Conservation (phyloP, 2,113 vertebrate genomes). For the Pristiophorus japonicus region DNA sequence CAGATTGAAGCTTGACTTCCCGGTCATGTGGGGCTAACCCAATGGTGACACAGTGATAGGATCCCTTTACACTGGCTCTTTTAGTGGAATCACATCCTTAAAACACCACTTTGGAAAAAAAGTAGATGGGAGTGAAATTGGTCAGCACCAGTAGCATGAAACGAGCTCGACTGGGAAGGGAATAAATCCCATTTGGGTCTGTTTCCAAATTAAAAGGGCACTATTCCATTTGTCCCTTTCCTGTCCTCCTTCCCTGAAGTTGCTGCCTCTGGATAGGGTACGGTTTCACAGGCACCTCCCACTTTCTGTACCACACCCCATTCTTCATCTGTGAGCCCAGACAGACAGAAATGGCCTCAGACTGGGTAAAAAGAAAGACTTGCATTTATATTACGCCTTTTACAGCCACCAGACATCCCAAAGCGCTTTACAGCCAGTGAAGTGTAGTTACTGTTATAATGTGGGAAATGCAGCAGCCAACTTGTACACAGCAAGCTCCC, state of each 20-base stretch:
- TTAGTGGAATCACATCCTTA: background rate
- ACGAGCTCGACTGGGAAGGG: background rate
- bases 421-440: no score
- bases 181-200: background rate
- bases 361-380: background rate
- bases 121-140: background rate
- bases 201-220: background rate
- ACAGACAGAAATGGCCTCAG: background rate
- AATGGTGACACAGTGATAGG: background rate
- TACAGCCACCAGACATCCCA: no score
- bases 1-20: background rate
- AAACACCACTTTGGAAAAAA: background rate
- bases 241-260: background rate
- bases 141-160: background rate
- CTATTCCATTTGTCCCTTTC: background rate
- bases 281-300: background rate
- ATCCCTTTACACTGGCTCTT: background rate
- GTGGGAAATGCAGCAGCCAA: no score
- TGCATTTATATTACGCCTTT: no score
- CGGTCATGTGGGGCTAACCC: background rate
- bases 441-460: no score
- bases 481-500: no score
- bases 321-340: background rate
- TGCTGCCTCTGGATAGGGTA: background rate
- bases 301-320: background rate